Conservation (phyloP, 2,888 invertebrate species). For the Gibbula magus region DNA sequence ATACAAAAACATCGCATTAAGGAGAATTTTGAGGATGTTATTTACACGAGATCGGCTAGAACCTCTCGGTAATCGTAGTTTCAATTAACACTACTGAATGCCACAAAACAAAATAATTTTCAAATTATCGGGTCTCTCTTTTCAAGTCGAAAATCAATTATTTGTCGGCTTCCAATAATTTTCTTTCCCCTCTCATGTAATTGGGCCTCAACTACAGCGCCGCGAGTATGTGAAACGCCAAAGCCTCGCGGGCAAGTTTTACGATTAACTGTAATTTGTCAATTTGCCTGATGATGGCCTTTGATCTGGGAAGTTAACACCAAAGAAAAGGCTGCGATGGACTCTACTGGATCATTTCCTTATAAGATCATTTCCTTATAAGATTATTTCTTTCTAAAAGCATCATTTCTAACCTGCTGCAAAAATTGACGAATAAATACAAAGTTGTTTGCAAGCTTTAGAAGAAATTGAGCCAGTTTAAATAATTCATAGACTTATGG, state of each 20-base stretch:
- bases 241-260: neutral
- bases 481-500: too few species aligned
- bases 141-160: conserved; percentile 1
- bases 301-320: neutral
- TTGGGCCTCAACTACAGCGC: too few species aligned
- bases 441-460: too few species aligned
- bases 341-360: too few species aligned
- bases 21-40: neutral
- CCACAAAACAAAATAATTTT: conserved; percentile 10
- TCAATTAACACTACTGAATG: neutral
- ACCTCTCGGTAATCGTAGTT: neutral
- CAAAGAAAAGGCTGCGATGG: neutral
- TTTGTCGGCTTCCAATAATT: neutral
- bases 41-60: neutral
- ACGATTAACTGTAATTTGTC: neutral
- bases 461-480: too few species aligned
- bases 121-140: neutral
- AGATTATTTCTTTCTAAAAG: too few species aligned
- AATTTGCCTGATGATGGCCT: neutral
- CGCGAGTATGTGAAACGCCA: too few species aligned
- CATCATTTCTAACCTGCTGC: too few species aligned
- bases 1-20: neutral
- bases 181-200: too few species aligned
- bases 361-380: too few species aligned
- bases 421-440: too few species aligned